These are phyloP conservation scores for Rhaphigaster nebulosa DNA, from an alignment of 2,888 invertebrate genomes.

Conservation along the genomic window DNA sequence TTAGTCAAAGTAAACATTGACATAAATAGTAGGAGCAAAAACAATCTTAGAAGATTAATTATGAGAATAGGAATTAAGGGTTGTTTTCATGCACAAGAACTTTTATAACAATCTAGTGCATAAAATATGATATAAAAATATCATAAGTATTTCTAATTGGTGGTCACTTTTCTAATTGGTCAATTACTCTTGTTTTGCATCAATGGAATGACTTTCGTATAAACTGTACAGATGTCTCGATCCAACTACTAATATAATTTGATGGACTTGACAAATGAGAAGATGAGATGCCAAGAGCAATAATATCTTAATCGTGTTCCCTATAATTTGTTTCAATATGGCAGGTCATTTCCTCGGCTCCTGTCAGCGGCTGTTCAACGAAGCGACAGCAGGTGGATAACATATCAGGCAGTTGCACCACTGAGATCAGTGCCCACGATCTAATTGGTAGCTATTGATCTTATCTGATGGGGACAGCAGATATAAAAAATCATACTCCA, in stretches of 20 bases:
- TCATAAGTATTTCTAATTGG: too few relatives aligned
- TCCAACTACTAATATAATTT: neutral
- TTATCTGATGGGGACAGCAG: neutral
- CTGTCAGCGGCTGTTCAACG: neutral
- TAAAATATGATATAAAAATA: too few relatives aligned
- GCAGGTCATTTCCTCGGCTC: neutral
- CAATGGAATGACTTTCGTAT: too few relatives aligned
- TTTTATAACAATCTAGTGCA: too few relatives aligned
- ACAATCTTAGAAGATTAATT: too few relatives aligned
- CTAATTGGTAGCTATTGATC: neutral
- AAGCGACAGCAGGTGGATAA: constrained; percentile 22
- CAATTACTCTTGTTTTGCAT: too few relatives aligned
- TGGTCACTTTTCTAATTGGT: too few relatives aligned
- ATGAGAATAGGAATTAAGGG: too few relatives aligned
- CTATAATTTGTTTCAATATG: constrained; percentile 17
- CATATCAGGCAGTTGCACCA: neutral
- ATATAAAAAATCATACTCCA: neutral
- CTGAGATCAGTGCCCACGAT: neutral
- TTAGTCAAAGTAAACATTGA: too few relatives aligned
- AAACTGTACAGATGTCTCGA: neutral
- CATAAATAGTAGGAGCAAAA: too few relatives aligned
- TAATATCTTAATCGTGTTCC: neutral
- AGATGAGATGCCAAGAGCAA: neutral
- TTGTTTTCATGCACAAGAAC: too few relatives aligned
- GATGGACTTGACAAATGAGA: neutral